These are phyloP conservation scores for Patagioenas fasciata DNA, from an alignment of 2,113 vertebrate genomes.

Conservation along the genomic window DNA sequence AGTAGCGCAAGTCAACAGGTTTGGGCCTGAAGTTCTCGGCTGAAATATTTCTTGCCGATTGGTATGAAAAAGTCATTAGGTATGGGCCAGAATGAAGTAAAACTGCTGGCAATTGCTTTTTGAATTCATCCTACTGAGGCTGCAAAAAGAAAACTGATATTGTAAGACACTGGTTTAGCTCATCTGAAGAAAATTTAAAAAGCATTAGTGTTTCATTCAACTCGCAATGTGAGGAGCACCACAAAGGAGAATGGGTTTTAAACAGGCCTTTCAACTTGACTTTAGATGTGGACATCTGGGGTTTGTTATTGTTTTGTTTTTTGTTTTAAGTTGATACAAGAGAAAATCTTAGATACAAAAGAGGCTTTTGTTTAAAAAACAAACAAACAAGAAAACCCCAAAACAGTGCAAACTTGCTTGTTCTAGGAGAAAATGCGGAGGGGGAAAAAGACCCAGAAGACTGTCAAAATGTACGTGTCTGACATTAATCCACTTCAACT, in stretches of 20 bases:
- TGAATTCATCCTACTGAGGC: neutral
- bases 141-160: neutral
- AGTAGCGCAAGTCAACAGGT: neutral
- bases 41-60: neutral
- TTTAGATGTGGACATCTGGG: neutral
- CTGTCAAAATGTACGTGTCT: neutral
- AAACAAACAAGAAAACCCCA: no score
- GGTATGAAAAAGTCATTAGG: neutral
- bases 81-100: neutral
- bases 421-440: neutral
- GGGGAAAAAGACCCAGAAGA: neutral
- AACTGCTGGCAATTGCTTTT: neutral
- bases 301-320: neutral
- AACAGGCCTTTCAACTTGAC: neutral
- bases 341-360: neutral
- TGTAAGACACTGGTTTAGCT: neutral
- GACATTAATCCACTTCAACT: neutral
- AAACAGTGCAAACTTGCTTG: neutral
- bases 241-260: neutral
- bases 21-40: neutral
- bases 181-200: neutral
- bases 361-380: neutral
- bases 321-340: neutral
- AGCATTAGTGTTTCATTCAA: neutral
- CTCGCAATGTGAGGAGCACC: neutral